Conservation (phyloP, 2,113 vertebrate species). For the Anas platyrhynchos region DNA sequence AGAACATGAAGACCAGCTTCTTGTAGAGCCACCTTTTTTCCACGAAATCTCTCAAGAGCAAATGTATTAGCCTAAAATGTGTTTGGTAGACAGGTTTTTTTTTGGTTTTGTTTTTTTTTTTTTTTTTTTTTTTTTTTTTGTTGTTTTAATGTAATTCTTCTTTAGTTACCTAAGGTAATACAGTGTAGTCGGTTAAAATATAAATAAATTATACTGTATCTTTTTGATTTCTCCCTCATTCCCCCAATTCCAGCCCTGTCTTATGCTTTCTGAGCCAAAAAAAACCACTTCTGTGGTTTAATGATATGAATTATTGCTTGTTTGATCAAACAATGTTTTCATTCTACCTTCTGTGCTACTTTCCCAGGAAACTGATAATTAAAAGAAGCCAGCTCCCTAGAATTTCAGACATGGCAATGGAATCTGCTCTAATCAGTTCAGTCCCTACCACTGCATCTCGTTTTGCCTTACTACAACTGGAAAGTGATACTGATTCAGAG, state of each 20-base stretch:
- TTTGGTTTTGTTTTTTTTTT: too few relatives aligned
- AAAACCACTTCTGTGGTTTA: neutral
- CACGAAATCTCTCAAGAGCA: too few relatives aligned
- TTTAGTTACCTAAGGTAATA: too few relatives aligned
- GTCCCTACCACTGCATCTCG: constrained; percentile 92
- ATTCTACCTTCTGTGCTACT: neutral
- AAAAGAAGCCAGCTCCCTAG: neutral
- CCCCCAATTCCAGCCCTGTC: neutral
- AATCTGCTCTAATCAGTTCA: constrained; percentile 84
- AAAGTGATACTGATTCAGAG: constrained; percentile 88
- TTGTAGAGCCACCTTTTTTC: too few relatives aligned
- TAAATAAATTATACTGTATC: too few relatives aligned
- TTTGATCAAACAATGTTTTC: neutral
- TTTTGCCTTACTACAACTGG: constrained; percentile 91
- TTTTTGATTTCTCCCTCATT: neutral
- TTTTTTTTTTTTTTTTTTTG: too few relatives aligned
- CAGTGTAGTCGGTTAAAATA: too few relatives aligned
- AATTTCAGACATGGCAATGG: constrained; percentile 72
- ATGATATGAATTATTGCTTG: neutral
- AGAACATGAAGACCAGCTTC: too few relatives aligned
- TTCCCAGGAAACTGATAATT: neutral
- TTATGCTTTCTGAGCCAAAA: neutral
- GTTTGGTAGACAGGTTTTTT: too few relatives aligned
- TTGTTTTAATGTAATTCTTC: too few relatives aligned
- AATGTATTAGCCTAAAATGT: too few relatives aligned